Evolutionary conservation across 1,140 invertebrate genomes (phyloP).

Genomic region (Neomicropteryx cornuta): DNA sequence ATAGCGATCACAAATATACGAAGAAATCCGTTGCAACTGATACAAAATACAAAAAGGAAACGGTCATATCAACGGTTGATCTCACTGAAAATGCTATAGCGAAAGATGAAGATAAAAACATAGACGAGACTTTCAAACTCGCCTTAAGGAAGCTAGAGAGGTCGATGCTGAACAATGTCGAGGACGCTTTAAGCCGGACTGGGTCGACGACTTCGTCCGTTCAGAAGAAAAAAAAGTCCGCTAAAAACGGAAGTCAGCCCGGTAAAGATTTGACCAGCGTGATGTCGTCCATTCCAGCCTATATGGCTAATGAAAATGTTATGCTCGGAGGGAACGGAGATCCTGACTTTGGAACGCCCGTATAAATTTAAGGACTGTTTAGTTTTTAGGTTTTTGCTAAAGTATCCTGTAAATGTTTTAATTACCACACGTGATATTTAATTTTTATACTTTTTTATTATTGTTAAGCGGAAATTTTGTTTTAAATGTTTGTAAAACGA

Average conservation of each 20-base stretch:
- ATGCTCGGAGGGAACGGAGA: constrained; percentile 42
- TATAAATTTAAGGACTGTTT: constrained; percentile 34
- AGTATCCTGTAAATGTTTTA: too few relatives aligned
- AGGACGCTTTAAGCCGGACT: neutral
- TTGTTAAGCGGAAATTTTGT: too few relatives aligned
- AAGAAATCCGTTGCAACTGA: neutral
- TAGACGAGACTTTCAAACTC: constrained; percentile 9
- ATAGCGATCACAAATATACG: neutral
- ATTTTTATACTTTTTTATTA: too few relatives aligned
- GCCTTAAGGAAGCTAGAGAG: constrained; percentile 10
- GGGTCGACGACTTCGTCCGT: neutral
- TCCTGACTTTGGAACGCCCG: constrained; percentile 48
- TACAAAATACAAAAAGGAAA: constrained; percentile 3
- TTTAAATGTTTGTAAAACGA: too few relatives aligned
- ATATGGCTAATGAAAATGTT: constrained; percentile 9
- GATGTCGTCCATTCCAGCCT: constrained; percentile 2
- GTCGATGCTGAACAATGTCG: constrained; percentile 9
- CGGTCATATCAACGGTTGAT: neutral
- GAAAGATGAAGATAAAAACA: constrained; percentile 11
- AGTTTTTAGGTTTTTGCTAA: too few relatives aligned
- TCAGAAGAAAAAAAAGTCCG: constrained; percentile 1
- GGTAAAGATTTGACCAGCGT: neutral
- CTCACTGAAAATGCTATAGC: constrained; percentile 4
- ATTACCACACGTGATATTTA: too few relatives aligned
- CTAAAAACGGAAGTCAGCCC: neutral